Evolutionary conservation across 2,888 invertebrate species (phyloP).

Genomic region (Syrista parreyssii): DNA sequence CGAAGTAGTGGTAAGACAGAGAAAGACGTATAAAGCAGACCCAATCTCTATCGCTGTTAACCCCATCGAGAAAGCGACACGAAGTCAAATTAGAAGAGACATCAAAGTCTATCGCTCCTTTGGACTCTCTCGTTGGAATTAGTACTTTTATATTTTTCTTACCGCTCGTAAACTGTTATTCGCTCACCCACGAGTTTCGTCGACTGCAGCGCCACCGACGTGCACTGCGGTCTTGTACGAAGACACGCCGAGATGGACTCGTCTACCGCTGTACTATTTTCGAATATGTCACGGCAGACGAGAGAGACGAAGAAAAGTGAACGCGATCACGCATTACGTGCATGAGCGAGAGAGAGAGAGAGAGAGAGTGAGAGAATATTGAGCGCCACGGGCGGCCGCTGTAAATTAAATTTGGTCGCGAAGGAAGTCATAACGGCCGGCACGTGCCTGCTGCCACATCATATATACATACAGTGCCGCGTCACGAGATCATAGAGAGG

Average conservation of each 20-base stretch:
- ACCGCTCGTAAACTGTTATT: neutral
- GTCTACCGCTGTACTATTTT: slow-evolving; percentile 2
- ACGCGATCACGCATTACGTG: neutral
- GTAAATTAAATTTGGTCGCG: slow-evolving; percentile 52
- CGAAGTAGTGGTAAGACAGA: neutral
- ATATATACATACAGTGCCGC: slow-evolving; percentile 22
- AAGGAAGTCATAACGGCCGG: slow-evolving; percentile 53
- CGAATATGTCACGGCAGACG: neutral
- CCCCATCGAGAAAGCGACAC: neutral
- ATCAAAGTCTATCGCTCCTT: neutral
- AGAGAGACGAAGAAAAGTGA: neutral
- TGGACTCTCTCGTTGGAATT: neutral
- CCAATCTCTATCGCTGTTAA: neutral
- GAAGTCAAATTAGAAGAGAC: neutral
- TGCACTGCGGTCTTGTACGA: neutral
- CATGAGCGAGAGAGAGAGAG: neutral
- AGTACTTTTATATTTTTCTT: neutral
- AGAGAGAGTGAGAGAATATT: slow-evolving; percentile 6
- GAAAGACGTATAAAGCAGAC: neutral
- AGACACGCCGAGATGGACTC: neutral
- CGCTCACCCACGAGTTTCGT: neutral
- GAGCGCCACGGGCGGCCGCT: slow-evolving; percentile 41
- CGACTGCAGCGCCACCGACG: neutral
- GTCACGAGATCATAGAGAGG: neutral
- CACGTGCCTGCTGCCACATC: slow-evolving; percentile 44